Evolutionary conservation across 2,888 invertebrate species (phyloP).

Genomic region (Marronus borbonicus): DNA sequence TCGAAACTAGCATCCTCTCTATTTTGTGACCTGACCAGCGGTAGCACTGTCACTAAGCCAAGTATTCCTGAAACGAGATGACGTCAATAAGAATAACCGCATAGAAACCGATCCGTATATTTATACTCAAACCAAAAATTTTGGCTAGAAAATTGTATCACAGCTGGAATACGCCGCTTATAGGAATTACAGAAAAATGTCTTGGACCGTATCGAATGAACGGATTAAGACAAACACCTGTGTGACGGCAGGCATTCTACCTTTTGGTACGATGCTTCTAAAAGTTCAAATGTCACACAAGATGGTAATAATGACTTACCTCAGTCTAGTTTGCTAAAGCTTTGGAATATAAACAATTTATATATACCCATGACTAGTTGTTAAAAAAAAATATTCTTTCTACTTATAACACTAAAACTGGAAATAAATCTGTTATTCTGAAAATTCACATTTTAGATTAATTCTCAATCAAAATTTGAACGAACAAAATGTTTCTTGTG

Average conservation of each 20-base stretch:
- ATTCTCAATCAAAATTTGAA: too few species aligned
- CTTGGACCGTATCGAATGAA: constrained; percentile 13
- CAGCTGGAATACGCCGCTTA: constrained; percentile 3
- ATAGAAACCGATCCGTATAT: neutral
- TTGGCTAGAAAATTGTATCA: neutral
- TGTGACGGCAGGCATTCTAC: constrained; percentile 8
- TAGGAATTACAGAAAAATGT: constrained; percentile 3
- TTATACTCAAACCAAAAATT: constrained; percentile 9
- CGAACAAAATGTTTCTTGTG: too few species aligned
- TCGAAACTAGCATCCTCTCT: constrained; percentile 65
- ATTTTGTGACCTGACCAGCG: constrained; percentile 63
- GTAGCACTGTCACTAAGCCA: constrained; percentile 63
- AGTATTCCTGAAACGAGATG: constrained; percentile 60
- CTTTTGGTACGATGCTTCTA: constrained; percentile 2
- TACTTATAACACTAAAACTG: neutral
- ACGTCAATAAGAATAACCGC: constrained; percentile 26
- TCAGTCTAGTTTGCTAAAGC: neutral
- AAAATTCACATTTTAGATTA: too few species aligned
- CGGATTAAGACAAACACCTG: constrained; percentile 10
- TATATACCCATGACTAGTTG: too few species aligned
- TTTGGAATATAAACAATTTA: neutral
- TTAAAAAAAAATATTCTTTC: too few species aligned
- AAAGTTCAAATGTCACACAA: constrained; percentile 3
- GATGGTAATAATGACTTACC: neutral
- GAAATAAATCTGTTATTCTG: neutral